Evolutionary conservation across 1,140 invertebrate species (phyloP), one percentile per base, ranked within the genome.

Genomic region (Pollicipes pollicipes): DNA sequence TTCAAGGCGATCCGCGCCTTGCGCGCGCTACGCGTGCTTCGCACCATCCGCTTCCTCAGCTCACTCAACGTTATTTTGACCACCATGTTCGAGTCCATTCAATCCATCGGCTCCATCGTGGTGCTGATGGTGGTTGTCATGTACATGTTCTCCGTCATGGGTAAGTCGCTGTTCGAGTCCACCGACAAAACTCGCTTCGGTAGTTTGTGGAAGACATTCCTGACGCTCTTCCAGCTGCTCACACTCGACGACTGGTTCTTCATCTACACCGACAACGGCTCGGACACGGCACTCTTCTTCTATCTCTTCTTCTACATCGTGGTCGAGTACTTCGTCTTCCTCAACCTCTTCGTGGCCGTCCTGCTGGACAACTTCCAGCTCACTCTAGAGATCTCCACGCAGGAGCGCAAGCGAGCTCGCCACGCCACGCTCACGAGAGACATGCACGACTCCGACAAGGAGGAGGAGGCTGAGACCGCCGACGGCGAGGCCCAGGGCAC

Each of bases 61-160:
- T 77, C 74, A 70, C 73, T 78, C 28, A 76, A 78, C 73, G 75
- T 78, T 30, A 77, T 78, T 28, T 70, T 78, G 10, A 75, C 75
- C 8, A 78, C 78, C 8, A 74, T 76, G 68, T 70, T 77, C 30
- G 75, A 77, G 66, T 78, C 77, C 24, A 72, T 78, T 10, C 64
- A 76, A 27, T 77, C 77, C 28, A 75, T 78, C 27, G 74, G 76
- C 26, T 76, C 77, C 45, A 77, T 78, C 71, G 72, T 77, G 17
- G 69, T 76, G 26, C 73, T 78, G 28, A 78, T 78, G 73, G 26
- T 70, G n/a, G 67, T 78, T 0, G 76, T 76, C 45, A 74, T 78
- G 58, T 78, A 77, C 73, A 78, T 78, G 58, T 78, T 78, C 71
- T 77, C 78, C 66, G 77, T 78, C 16, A 74, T 77, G 29, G 78